These are phyloP conservation scores for Margaritifera margaritifera DNA, from an alignment of 2,888 invertebrate species.

Conservation along the genomic window DNA sequence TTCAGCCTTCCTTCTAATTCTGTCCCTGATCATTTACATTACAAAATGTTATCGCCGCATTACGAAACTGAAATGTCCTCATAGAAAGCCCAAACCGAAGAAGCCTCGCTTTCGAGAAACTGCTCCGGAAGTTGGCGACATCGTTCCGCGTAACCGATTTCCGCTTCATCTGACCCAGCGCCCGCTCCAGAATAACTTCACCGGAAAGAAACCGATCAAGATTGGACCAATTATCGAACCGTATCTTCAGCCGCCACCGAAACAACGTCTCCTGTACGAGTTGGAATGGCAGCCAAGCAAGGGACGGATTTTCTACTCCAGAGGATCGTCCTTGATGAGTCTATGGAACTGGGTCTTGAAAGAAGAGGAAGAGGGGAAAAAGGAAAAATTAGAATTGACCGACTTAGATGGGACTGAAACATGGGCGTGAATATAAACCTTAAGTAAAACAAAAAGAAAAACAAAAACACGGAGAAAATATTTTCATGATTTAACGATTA, in stretches of 20 bases:
- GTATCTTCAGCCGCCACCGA: conserved; percentile 30
- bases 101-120: conserved; percentile 12
- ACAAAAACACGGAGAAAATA: too few relatives aligned
- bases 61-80: conserved; percentile 7
- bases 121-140: conserved; percentile 8
- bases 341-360: too few relatives aligned
- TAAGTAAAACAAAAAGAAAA: too few relatives aligned
- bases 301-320: conserved; percentile 19
- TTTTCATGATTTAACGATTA: too few relatives aligned
- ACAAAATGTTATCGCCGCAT: conserved; percentile 30
- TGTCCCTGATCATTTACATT: conserved; percentile 19
- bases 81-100: conserved; percentile 20
- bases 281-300: conserved; percentile 30
- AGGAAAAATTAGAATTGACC: too few relatives aligned
- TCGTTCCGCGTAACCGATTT: conserved; percentile 9
- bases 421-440: too few relatives aligned
- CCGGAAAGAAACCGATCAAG: conserved; percentile 35
- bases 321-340: too few relatives aligned
- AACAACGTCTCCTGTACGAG: conserved; percentile 33
- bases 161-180: conserved; percentile 7
- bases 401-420: too few relatives aligned
- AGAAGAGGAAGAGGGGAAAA: too few relatives aligned
- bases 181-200: conserved; percentile 18
- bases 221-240: conserved; percentile 37
- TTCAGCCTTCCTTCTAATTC: conserved; percentile 15